Base-by-base conservation (phyloP, 2,113 vertebrate species). In the human region DNA sequence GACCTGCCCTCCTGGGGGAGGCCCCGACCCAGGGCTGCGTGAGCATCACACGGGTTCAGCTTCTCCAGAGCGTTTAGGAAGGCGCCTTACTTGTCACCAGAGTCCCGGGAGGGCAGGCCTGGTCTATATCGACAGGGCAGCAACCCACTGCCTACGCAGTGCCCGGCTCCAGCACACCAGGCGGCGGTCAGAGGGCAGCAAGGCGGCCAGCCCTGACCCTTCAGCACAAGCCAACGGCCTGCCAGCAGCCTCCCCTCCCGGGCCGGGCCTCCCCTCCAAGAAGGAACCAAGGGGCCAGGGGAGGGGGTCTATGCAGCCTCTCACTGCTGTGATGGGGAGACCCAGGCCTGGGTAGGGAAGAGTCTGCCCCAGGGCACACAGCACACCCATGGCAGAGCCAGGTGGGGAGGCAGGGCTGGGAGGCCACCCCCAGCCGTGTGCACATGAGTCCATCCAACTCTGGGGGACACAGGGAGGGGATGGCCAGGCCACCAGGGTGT, bases 301-400 rank as follows among this genome's bases (percentile, higher is more conserved):
- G 48, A 45, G 8, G 25, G 22, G 66, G 1, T 40, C 64, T 7
- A 17, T 25, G 45, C 4, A 64, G 50, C 20, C 61, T 43, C 57
- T 40, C 7, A 2, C 18, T 40, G 43, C 30, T 38, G 45, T 22
- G 22, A 13, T 17, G 17, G 66, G 38, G 2, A 64, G 50, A 48
- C 43, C 17, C 57, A 11, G 38, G 59, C 20, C 84, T 52, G n/a
- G 78, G 23, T 55, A 43, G 9, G 30, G 48, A 18, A 43, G 30
- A 0, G 1, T 75, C 38, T 1, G 30, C 50, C 52, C 87, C 0
- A 0, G n/a, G 40, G 20, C 16, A 35, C 38, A 70, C 30, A 0
- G 45, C 38, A 7, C 7, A 45, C 8, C 10, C 1, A 11, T 16
- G 13, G 35, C 14, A 76, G 38, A 18, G 17, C 8, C n/a, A 13